Percentiles rank a stretch among this genome's conserved stretches.
Conservation (phyloP, 2,888 invertebrate genomes). For the Pherbina coryleti region DNA sequence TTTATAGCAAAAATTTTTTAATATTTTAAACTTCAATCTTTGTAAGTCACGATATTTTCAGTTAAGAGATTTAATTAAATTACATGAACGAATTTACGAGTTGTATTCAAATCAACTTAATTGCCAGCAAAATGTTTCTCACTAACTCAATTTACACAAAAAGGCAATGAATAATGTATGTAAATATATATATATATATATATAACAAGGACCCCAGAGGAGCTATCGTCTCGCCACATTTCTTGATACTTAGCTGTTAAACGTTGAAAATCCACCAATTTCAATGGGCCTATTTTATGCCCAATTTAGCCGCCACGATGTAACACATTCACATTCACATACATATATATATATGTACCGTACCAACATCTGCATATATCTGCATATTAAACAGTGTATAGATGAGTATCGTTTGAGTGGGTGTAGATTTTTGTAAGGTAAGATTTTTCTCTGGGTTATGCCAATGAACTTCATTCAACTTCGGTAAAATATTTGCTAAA, state of each 20-base stretch:
- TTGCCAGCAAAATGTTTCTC: neutral
- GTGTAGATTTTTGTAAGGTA: neutral
- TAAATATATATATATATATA: neutral
- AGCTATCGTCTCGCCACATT: neutral
- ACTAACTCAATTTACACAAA: neutral
- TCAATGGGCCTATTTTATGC: constrained; percentile 4
- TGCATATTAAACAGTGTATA: neutral
- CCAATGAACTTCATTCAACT: neutral
- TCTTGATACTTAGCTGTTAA: neutral
- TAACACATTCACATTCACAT: no score
- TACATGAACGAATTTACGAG: no score
- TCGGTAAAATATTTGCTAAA: constrained; percentile 2
- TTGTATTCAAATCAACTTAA: no score
- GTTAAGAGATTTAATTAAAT: no score
- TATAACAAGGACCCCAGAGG: neutral
- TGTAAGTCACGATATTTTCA: no score
- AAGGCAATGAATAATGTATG: neutral
- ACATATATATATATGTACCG: no score
- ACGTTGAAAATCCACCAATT: neutral
- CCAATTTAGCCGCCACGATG: neutral
- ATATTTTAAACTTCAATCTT: no score
- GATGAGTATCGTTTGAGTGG: neutral
- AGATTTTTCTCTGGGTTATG: no score
- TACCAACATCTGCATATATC: neutral
- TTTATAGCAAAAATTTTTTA: no score